phyloP scores from a whole-genome alignment of 1,140 invertebrate species.

The Brachionus sp. region DNA sequence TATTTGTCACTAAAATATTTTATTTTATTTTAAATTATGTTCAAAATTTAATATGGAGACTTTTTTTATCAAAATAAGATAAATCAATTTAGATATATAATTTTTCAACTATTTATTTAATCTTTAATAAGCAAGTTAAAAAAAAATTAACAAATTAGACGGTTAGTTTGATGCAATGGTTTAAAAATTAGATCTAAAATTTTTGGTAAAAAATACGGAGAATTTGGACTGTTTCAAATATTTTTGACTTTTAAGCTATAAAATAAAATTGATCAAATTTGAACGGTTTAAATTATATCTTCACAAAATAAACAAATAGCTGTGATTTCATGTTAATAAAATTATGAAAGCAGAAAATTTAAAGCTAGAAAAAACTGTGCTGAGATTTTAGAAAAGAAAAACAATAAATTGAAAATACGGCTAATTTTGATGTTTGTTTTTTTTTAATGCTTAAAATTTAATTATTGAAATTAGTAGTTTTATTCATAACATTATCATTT shows the following conservation, averaged over 20 bases:
- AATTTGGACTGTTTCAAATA: not conserved
- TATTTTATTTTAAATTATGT: not conserved
- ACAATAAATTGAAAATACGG: not conserved
- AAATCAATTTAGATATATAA: not conserved
- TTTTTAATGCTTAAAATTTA: not conserved
- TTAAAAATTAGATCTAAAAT: not conserved
- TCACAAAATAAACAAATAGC: not conserved
- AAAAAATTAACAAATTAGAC: slow-evolving; percentile 8
- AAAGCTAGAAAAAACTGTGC: not conserved
- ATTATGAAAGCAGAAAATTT: not conserved
- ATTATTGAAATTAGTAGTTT: slow-evolving; percentile 12
- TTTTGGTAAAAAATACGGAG: not conserved
- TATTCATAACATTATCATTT: not conserved
- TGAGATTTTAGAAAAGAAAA: not conserved
- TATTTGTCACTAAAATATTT: not conserved
- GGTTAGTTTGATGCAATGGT: not conserved
- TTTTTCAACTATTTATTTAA: slow-evolving; percentile 31
- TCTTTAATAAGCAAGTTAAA: not conserved
- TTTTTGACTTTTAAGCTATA: not conserved
- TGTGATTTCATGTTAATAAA: slow-evolving; percentile 1
- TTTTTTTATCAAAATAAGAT: slow-evolving; percentile 12
- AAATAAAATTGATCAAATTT: not conserved
- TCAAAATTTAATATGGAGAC: not conserved
- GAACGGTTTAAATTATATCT: not conserved
- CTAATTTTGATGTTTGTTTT: not conserved